Evolutionary conservation across 2,888 invertebrate genomes (phyloP), one percentile per base, ranked within the genome.

Genomic region (Polylopha cassiicola): DNA sequence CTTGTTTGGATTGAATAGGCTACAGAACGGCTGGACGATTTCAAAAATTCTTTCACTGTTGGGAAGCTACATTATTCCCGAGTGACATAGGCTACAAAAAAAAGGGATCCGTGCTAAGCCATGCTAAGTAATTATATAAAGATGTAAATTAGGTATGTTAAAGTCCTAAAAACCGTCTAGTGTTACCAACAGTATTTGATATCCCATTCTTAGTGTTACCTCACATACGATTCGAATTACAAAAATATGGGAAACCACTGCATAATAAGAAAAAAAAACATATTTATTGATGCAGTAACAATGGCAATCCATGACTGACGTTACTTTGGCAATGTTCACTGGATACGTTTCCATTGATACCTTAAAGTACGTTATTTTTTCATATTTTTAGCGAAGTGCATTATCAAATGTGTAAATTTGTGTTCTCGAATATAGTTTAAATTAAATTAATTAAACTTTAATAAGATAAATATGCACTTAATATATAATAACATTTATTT

Each of bases 101-200:
- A n/a, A n/a, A n/a, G n/a, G n/a, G n/a, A n/a, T n/a, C n/a, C n/a
- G n/a, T n/a, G n/a, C n/a, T n/a, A n/a, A n/a, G n/a, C 6, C 5
- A 3, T 4, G 14, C n/a, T n/a, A 8, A 27, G 8, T 27, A 9
- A 15, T 1, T 7, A 29, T 15, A 10, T 2, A 9, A 4, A 10
- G n/a, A 16, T 1, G 18, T 18, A 16, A 29, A 5, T 18, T 11
- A 15, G n/a, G 17, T 18, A n/a, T 29, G n/a, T n/a, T n/a, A n/a
- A n/a, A n/a, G n/a, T n/a, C n/a, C n/a, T n/a, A n/a, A n/a, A n/a
- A n/a, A n/a, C 60, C 55, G 61, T 66, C 53, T 53, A 15, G 51
- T 51, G 55, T 73, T 73, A 69, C 66, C 57, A 60, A 64, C 65
- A 60, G 75, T 76, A 72, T 64, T 73, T 75, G 76, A 76, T 74